These are phyloP conservation scores for Illadopsis cleaveri DNA, from an alignment of 2,113 vertebrate species.

Conservation along the genomic window DNA sequence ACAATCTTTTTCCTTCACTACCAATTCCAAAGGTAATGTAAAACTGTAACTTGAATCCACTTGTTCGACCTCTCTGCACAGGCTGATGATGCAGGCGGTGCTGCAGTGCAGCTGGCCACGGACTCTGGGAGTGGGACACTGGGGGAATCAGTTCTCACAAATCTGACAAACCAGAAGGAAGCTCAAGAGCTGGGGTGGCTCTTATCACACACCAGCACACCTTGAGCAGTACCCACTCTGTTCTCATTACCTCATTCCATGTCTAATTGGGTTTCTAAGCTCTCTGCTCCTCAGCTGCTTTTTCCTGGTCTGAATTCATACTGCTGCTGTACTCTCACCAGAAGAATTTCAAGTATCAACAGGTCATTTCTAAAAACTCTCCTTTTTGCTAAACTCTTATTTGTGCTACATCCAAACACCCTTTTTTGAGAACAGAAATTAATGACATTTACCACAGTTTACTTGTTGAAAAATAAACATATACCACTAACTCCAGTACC, in stretches of 20 bases:
- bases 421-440: neutral
- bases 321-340: neutral
- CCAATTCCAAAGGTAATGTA: neutral
- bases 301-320: neutral
- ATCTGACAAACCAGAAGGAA: neutral
- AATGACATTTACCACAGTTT: neutral
- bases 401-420: rapidly evolving
- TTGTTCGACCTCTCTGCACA: neutral
- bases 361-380: neutral
- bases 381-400: neutral
- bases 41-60: neutral
- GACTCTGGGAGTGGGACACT: neutral
- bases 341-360: neutral
- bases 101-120: neutral
- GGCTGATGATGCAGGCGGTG: neutral
- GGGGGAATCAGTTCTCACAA: neutral
- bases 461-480: neutral
- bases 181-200: neutral
- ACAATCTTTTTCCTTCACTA: neutral
- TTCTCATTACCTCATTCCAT: neutral
- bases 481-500: neutral
- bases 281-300: neutral
- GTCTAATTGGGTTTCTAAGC: neutral
- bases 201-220: neutral
- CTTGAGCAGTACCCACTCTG: neutral